Base-by-base conservation (phyloP, 1,140 invertebrate species). In the Drosophila mayri region DNA sequence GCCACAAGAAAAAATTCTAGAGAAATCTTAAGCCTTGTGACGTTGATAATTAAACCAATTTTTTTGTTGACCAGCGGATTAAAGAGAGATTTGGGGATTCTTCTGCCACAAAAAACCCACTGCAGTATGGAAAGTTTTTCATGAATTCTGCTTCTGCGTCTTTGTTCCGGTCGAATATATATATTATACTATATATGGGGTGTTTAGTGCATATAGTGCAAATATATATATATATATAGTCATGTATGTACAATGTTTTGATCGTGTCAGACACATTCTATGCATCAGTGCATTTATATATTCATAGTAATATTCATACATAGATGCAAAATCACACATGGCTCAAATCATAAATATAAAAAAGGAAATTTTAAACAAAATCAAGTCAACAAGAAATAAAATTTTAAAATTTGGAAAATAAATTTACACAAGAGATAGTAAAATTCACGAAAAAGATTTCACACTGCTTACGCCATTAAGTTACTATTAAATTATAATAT, bases 381-480 rank as follows among this genome's bases (percentile, higher is more conserved):
- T 60, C 32, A 32, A 20, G 55, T 46, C 22, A 76, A 70, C 38
- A 40, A 37, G 47, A 54, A 71, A 47, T 44, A 30, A 30, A 30
- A 30, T 6, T 22, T 4, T 4, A 25, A 77, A 58, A 81, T 73
- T 46, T 54, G 14, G 68, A 59, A 76, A 63, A 70, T 44, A 44
- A 65, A 62, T 38, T 68, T 80, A 38, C 67, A 73, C 58, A 76
- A 67, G 30, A 46, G 14, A 76, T 44, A 52, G 72, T 40, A 76
- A 81, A 90, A 90, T 90, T 88, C 85, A 88, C 86, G 85, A 85
- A 90, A 78, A 85, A 86, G 60, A 62, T 90, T 90, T 81, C 85
- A 90, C 80, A 76, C 86, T 78, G 60, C 43, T 57, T 55, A 40
- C 71, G 58, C 59, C 68, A 64, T 76, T 41, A 65, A 76, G 38